A percentile compares a stretch with the other conserved stretches of the same genome.
These are phyloP conservation scores for Danio tinwini DNA, from an alignment of 2,797 vertebrate species.

Conservation along the genomic window DNA sequence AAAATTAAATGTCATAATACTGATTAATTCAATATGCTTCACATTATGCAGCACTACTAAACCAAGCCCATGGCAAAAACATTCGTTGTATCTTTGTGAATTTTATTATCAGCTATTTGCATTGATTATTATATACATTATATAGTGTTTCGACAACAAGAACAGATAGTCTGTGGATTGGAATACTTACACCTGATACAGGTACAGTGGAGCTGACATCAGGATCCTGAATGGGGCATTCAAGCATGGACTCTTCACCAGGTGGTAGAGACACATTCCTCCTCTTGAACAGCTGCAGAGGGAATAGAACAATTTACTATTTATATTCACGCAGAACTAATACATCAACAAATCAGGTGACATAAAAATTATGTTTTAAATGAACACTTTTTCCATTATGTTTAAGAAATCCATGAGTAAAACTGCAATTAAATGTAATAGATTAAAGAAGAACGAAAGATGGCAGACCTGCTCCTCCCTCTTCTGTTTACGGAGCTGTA, in stretches of 20 bases:
- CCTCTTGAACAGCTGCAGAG: conserved; percentile 85
- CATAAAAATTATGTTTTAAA: background rate
- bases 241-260: conserved; percentile 87
- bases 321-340: background rate
- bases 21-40: background rate
- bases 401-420: background rate
- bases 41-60: background rate
- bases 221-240: conserved; percentile 91
- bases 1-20: too few relatives aligned
- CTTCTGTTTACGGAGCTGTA: conserved; percentile 93
- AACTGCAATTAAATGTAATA: background rate
- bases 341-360: background rate
- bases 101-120: background rate
- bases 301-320: background rate
- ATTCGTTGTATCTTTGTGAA: background rate
- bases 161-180: background rate
- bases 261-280: conserved; percentile 86
- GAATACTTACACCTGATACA: conserved; percentile 80
- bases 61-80: background rate
- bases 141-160: background rate
- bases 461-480: conserved; percentile 88
- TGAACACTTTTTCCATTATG: background rate
- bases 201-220: conserved; percentile 90
- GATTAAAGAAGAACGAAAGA: background rate
- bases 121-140: background rate